Base-by-base conservation (phyloP, 1,140 invertebrate species). In the Brachionus sp. region DNA sequence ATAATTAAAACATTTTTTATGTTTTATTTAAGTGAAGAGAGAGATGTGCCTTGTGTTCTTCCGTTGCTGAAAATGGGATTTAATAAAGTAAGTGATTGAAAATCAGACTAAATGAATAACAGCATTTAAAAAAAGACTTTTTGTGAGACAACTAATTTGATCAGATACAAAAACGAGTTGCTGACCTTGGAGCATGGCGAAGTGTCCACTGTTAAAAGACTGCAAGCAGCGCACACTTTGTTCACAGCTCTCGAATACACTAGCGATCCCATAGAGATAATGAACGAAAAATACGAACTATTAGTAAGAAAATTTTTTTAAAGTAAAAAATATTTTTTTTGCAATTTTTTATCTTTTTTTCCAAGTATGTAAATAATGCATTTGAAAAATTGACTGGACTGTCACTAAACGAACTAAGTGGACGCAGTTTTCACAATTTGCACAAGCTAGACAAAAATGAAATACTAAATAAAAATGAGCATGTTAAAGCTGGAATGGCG, bases 201-300 rank as follows among this genome's bases (percentile, higher is more conserved):
- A 50, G 90, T 93, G 9, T 86, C 91, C 16, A 90, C 91, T 42
- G 87, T 88, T 50, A 86, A 89, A 4, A 90, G 92, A 87, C 87
- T 93, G 42, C 87, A 90, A 25, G 90, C 91, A 4, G 90, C 92
- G 2, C 91, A 93, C 85, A 93, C 93, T n/a, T 90, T 96, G 2
- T 93, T 95, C 83, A 92, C 93, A 19, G 94, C 95, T 29, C 90
- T 95, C 37, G 94, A 96, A 86, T 92, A 92, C 85, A 94, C 93
- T 85, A 91, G 92, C 80, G 95, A 96, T 87, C 91, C 95, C 85
- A 92, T 97, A 10, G 93, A 95, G 77, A 92, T 97, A 64, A 95
- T 94, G 35, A 93, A 95, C 87, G 92, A 93, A 84, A 91, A 93
- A 84, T 93, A 94, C 86, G 91, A 92, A 87, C 92, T 96, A 87